A percentile compares a stretch with the other conserved stretches of the same genome.
These are phyloP conservation scores for Trimorus sp. DNA, from an alignment of 2,888 invertebrate genomes.

Conservation along the genomic window DNA sequence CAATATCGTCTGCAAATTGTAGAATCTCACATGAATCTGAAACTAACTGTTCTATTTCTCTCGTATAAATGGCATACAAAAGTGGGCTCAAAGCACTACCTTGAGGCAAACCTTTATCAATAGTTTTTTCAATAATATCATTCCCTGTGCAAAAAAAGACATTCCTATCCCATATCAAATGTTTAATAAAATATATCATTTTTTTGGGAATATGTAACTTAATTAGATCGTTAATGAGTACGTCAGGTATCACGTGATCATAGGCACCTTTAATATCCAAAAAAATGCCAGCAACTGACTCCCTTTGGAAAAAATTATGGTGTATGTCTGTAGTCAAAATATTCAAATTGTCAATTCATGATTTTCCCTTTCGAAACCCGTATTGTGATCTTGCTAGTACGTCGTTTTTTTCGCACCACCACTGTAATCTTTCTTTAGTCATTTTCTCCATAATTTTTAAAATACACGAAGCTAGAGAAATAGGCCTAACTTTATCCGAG, in stretches of 20 bases:
- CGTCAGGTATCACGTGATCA: conserved; percentile 42
- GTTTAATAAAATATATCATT: conserved; percentile 26
- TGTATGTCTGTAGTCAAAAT: conserved; percentile 21
- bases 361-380: conserved; percentile 27
- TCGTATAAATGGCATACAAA: conserved; percentile 44
- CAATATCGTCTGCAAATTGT: conserved; percentile 50
- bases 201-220: conserved; percentile 20
- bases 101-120: conserved; percentile 41
- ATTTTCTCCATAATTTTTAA: conserved; percentile 57
- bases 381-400: conserved; percentile 1
- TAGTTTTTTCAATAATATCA: neutral
- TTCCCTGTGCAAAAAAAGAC: conserved; percentile 10
- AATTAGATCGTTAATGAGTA: conserved; percentile 33
- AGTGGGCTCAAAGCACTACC: conserved; percentile 39
- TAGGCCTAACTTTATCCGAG: conserved; percentile 50
- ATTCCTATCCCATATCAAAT: conserved; percentile 16
- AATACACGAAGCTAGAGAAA: conserved; percentile 52
- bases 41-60: conserved; percentile 12
- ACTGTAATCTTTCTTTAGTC: conserved; percentile 34
- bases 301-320: conserved; percentile 29
- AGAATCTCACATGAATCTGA: conserved; percentile 11
- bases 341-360: conserved; percentile 15
- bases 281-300: conserved; percentile 6
- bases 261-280: conserved; percentile 44
- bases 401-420: conserved; percentile 27